Conservation (phyloP, 64 coral and sea anemone genomes). For the Montipora foliosa region DNA sequence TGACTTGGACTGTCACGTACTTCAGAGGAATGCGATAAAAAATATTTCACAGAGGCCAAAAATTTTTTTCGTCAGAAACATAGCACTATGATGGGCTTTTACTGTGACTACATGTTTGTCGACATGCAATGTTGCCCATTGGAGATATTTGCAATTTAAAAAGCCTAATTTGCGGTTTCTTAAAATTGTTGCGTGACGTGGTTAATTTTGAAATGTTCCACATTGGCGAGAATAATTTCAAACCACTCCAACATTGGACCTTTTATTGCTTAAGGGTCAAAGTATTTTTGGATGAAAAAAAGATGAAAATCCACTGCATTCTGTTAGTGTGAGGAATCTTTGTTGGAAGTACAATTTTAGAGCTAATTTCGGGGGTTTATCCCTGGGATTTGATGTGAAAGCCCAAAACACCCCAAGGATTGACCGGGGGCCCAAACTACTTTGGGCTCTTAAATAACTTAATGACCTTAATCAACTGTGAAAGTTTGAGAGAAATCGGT, state of each 20-base stretch:
- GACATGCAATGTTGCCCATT: constrained; percentile 4
- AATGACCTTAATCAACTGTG: neutral
- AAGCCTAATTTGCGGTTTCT: neutral
- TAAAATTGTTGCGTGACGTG: constrained; percentile 13
- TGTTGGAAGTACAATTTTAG: neutral
- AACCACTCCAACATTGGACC: no score
- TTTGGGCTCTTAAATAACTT: neutral
- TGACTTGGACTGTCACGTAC: neutral
- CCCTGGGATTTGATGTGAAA: no score
- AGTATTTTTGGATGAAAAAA: no score
- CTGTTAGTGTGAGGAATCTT: neutral
- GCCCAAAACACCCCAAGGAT: no score
- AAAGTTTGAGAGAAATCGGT: constrained; percentile 24
- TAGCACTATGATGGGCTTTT: neutral
- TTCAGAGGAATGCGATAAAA: neutral
- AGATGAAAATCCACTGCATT: neutral
- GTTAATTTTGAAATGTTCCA: neutral
- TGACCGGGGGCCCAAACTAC: no score
- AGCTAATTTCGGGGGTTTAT: no score
- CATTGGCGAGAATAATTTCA: no score
- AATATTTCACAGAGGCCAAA: constrained; percentile 17
- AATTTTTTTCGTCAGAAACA: constrained; percentile 8
- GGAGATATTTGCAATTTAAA: neutral
- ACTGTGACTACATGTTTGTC: no score
- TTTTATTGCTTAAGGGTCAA: no score